Conservation (phyloP, 2,113 vertebrate species). For the Lipophrys pholis region DNA sequence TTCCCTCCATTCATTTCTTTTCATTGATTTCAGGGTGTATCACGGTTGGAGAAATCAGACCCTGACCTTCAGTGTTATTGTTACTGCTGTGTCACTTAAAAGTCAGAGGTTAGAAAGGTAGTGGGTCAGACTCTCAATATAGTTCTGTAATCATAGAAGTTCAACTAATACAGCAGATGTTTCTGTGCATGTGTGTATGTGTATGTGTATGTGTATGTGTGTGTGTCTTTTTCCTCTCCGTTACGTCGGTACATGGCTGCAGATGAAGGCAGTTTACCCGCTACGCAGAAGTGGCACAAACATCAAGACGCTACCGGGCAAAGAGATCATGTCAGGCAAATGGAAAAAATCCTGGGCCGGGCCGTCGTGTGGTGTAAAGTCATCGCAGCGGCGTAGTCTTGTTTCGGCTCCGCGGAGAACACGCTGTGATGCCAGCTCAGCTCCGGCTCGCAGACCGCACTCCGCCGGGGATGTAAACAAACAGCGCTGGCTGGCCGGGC, state of each 20-base stretch:
- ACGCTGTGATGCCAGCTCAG: conserved; percentile 36
- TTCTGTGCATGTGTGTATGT: conserved; percentile 14
- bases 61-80: no score
- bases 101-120: conserved; percentile 43
- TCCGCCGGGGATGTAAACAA: conserved; percentile 60
- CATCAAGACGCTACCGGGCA: conserved; percentile 37
- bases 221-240: conserved; percentile 21
- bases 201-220: conserved; percentile 27
- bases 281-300: conserved; percentile 55
- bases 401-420: conserved; percentile 30
- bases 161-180: conserved; percentile 47
- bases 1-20: no score
- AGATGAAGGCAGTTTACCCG: conserved; percentile 44
- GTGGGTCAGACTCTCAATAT: conserved; percentile 37
- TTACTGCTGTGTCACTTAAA: no score
- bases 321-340: conserved; percentile 35
- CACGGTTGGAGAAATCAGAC: no score
- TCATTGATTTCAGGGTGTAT: no score
- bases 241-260: conserved; percentile 41
- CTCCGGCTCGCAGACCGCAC: conserved; percentile 35
- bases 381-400: conserved; percentile 35
- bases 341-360: conserved; percentile 25
- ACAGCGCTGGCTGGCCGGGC: conserved; percentile 23
- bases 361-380: conserved; percentile 32
- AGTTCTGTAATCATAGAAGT: conserved; percentile 52